Evolutionary conservation across 2,797 vertebrate species (phyloP).

Genomic region (Linurgus olivaceus): DNA sequence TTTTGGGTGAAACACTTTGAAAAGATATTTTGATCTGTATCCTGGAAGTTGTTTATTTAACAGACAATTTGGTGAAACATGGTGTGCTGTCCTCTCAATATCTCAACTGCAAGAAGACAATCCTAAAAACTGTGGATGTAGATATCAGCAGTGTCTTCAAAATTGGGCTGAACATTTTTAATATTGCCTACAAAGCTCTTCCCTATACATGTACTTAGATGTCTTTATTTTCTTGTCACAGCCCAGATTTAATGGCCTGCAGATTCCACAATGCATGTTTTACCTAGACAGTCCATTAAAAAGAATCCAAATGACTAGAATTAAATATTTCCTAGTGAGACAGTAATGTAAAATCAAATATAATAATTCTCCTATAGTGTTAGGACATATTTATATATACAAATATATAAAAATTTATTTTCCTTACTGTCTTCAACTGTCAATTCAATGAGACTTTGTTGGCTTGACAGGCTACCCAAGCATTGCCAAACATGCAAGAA

Average conservation of each 20-base stretch:
- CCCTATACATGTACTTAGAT: neutral
- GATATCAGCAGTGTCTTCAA: neutral
- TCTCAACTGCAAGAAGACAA: neutral
- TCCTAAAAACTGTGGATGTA: neutral
- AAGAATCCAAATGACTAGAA: neutral
- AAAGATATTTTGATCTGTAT: neutral
- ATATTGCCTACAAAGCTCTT: neutral
- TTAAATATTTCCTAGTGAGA: neutral
- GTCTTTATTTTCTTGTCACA: neutral
- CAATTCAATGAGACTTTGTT: neutral
- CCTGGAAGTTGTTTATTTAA: neutral
- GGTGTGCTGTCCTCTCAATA: neutral
- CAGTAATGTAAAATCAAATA: neutral
- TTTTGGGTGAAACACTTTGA: neutral
- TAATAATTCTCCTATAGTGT: neutral
- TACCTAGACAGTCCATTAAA: neutral
- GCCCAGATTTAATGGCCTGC: neutral
- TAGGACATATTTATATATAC: neutral
- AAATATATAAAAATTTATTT: neutral
- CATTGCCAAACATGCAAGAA: neutral
- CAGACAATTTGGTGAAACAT: neutral
- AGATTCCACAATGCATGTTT: neutral
- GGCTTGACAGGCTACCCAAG: conserved; percentile 14
- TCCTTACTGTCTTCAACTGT: neutral
- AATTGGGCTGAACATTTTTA: neutral